Evolutionary conservation across 2,113 vertebrate species (phyloP).

Genomic region (Campylorhamphus procurvoides): DNA sequence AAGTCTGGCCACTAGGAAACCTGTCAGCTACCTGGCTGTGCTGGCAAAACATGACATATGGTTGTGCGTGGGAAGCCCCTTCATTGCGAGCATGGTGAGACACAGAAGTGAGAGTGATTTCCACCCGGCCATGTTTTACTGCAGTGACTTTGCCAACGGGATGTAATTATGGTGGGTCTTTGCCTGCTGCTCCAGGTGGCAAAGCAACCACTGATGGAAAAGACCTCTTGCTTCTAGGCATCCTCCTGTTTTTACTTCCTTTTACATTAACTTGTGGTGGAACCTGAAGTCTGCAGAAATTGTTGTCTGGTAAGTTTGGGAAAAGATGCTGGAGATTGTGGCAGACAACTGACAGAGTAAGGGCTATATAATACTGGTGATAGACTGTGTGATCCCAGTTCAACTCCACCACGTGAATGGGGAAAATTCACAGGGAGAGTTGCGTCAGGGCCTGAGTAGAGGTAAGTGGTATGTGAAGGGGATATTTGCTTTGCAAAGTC

Average conservation of each 20-base stretch:
- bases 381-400: not conserved
- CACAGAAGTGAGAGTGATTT: not conserved
- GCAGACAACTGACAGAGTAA: not conserved
- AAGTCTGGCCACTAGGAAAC: not conserved
- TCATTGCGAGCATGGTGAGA: not conserved
- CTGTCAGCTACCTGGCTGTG: not conserved
- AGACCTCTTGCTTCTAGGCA: not conserved
- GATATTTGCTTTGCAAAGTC: not conserved
- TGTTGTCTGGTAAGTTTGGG: not conserved
- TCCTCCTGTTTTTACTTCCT: not conserved
- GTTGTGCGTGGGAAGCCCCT: not conserved
- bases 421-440: not conserved
- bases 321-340: not conserved
- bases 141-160: conserved; percentile 14
- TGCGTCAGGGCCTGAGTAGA: not conserved
- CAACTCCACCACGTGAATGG: not conserved
- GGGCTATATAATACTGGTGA: not conserved
- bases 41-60: not conserved
- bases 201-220: conserved; percentile 11
- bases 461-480: fast-evolving
- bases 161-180: conserved; percentile 49
- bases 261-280: not conserved
- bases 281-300: not conserved
- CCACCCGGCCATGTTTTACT: not conserved
- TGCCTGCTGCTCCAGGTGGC: conserved; percentile 23